Conservation (phyloP, 2,113 vertebrate genomes). For the Passerina amoena region DNA sequence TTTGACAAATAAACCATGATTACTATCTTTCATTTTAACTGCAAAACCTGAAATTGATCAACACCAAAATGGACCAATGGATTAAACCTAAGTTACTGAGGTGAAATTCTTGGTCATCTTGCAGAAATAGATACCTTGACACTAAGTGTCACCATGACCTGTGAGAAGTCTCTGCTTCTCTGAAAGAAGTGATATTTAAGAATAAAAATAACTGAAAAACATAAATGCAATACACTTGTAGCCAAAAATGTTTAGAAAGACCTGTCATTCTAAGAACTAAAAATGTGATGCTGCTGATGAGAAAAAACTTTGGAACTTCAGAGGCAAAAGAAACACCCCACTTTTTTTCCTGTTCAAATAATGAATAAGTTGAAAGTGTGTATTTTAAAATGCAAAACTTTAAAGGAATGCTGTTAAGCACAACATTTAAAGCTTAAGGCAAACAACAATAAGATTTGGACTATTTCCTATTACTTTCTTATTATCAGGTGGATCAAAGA, state of each 20-base stretch:
- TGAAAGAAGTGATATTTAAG: background rate
- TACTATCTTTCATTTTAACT: background rate
- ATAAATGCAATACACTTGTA: background rate
- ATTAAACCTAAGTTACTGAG: background rate
- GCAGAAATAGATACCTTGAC: background rate
- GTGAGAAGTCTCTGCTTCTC: background rate
- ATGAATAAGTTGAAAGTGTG: background rate
- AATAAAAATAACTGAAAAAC: background rate
- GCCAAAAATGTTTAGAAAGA: background rate
- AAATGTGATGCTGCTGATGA: background rate
- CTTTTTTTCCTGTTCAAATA: background rate
- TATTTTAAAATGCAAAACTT: background rate
- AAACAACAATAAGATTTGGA: background rate
- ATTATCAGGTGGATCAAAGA: background rate
- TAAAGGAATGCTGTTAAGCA: background rate
- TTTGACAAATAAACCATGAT: background rate
- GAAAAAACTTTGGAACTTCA: background rate
- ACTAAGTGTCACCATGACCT: background rate
- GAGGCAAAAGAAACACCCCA: background rate
- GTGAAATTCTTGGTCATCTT: background rate
- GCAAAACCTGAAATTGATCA: background rate
- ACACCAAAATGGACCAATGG: background rate
- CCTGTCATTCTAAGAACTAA: background rate
- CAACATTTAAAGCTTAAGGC: background rate
- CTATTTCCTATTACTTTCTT: background rate